A percentile compares a stretch with the other conserved stretches of the same genome.
phyloP scores from a whole-genome alignment of 1,140 invertebrate species.

The Sweltsa coloradensis region DNA sequence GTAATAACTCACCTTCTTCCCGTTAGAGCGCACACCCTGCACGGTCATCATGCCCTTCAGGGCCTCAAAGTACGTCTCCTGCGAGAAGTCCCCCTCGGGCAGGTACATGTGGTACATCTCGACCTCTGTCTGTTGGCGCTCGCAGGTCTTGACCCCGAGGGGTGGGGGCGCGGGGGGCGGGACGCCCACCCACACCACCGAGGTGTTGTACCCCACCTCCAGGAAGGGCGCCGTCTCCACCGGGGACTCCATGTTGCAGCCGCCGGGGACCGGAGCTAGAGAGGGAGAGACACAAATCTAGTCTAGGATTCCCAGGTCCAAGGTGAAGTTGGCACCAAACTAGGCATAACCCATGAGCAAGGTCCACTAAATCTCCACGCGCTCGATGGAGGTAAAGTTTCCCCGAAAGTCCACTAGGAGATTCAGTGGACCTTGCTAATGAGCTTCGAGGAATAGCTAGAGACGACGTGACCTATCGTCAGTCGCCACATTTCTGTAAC shows the following conservation, averaged over 20 bases:
- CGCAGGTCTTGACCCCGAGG: conserved; percentile 20
- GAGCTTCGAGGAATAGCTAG: too few relatives aligned
- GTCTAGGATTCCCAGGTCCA: too few relatives aligned
- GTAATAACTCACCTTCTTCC: conserved; percentile 36
- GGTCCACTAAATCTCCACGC: too few relatives aligned
- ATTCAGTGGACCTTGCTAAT: too few relatives aligned
- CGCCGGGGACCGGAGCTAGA: conserved; percentile 61
- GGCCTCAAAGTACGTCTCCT: conserved; percentile 43
- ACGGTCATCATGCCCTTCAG: conserved; percentile 49
- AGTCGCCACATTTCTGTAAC: too few relatives aligned
- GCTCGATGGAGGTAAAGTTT: too few relatives aligned
- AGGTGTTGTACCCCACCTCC: conserved; percentile 31
- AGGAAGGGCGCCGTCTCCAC: conserved; percentile 52
- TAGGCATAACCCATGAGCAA: too few relatives aligned
- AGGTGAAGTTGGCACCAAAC: too few relatives aligned
- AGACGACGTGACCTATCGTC: too few relatives aligned
- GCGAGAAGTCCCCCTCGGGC: conserved; percentile 38
- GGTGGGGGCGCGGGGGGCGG: conserved; percentile 37
- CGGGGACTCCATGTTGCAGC: conserved; percentile 58
- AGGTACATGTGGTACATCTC: conserved; percentile 52
- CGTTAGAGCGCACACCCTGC: conserved; percentile 39
- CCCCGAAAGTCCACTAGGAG: too few relatives aligned
- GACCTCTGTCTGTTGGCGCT: conserved; percentile 30
- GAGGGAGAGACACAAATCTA: not conserved
- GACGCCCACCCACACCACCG: conserved; percentile 42